A percentile compares a stretch with the other conserved stretches of the same genome.
Conservation (phyloP, 2,797 vertebrate genomes). For the Coreius guichenoti region DNA sequence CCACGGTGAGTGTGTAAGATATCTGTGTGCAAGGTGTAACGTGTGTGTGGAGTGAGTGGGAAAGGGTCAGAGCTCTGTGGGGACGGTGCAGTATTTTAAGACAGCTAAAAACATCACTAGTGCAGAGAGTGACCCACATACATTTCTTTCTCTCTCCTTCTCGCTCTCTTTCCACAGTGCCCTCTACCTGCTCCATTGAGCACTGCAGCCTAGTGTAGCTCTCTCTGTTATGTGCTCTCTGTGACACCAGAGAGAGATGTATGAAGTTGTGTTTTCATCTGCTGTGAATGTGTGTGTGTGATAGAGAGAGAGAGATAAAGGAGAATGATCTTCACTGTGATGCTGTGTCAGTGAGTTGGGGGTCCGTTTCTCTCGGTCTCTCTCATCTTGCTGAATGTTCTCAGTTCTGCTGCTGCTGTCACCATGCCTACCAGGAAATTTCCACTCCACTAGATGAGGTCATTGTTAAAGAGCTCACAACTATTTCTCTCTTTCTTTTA, state of each 20-base stretch:
- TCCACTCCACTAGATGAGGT: constrained; percentile 64
- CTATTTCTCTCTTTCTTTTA: constrained; percentile 16
- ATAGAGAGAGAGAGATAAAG: background rate
- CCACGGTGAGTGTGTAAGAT: constrained; percentile 3
- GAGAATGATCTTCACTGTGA: background rate
- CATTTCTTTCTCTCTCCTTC: constrained; percentile 23
- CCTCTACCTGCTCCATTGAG: constrained; percentile 35
- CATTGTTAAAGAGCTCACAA: constrained; percentile 54
- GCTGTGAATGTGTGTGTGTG: background rate
- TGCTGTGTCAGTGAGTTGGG: constrained; percentile 16
- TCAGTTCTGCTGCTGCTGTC: constrained; percentile 51
- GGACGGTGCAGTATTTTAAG: constrained; percentile 76
- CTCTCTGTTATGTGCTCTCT: background rate
- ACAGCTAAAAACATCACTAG: constrained; percentile 77
- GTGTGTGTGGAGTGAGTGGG: constrained; percentile 39
- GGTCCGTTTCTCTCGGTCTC: constrained; percentile 18
- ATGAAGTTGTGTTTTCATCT: constrained; percentile 26
- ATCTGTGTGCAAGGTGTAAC: constrained; percentile 8
- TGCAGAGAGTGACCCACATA: constrained; percentile 79
- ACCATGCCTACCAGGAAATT: constrained; percentile 61
- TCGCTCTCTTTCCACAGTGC: constrained; percentile 12
- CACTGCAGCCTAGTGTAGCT: background rate
- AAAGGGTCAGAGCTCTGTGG: constrained; percentile 52
- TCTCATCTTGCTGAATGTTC: constrained; percentile 48
- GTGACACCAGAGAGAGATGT: constrained; percentile 1